Evolutionary conservation across 2,888 invertebrate genomes (phyloP), one percentile per base, ranked within the genome.

Genomic region (Morpho deidamia): DNA sequence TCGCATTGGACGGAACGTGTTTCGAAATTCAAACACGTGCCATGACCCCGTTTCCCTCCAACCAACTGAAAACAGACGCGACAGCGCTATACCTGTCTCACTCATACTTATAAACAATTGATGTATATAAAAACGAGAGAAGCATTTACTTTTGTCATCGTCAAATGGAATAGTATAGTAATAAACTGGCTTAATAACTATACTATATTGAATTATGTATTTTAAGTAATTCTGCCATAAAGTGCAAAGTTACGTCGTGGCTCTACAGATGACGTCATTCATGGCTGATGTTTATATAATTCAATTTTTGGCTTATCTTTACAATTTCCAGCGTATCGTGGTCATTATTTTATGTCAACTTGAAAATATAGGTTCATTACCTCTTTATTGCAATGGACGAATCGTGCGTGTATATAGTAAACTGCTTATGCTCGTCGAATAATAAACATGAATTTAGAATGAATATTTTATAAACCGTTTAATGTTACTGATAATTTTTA

Each of bases 11-110:
- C 72, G 74, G 76, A 69, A 81, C 81, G 78, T 77, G 80, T 83
- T 85, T 87, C 84, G 83, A 85, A 86, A 86, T 87, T 87, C 81
- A 87, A 87, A 86, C 84, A 81, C 83, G 86, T 84, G 84, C 84
- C 76, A 78, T 88, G 87, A 88, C 87, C 88, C 82, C 83, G 61
- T 63, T 64, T 59, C 79, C 69, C 73, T 71, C 72, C 72, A 59
- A 66, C 68, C 65, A 65, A 66, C 65, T 71, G 62, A 64, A 41
- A 59, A 64, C 65, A 69, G 66, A 65, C 65, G 67, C 68, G 68
- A 72, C 69, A 68, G 66, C 65, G 59, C 53, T 70, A 66, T 60
- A 54, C 60, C 65, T 65, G 57, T 83, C 86, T 79, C 82, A 69
- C 59, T 87, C 76, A 61, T 44, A 53, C 78, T 48, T 64, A 74